Evolutionary conservation across 2,888 invertebrate genomes (phyloP).

Genomic region (Falcaria lacertinaria): DNA sequence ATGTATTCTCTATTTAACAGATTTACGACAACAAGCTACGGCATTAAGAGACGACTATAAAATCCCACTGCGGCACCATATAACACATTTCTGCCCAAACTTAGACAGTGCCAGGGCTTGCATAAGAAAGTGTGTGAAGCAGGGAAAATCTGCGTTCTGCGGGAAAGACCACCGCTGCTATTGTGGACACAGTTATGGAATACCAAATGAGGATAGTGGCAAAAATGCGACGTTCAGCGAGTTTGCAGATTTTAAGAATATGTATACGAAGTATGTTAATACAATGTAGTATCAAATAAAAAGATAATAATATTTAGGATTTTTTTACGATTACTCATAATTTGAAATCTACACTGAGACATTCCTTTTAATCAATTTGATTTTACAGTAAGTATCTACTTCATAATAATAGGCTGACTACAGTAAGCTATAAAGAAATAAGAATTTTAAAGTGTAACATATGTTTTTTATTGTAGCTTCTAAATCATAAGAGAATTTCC

Average conservation of each 20-base stretch:
- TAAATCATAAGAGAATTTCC: too few relatives aligned
- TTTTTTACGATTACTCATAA: too few relatives aligned
- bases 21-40: background rate
- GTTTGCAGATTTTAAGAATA: conserved; percentile 11
- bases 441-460: too few relatives aligned
- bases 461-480: too few relatives aligned
- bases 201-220: conserved; percentile 11
- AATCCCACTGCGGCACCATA: conserved; percentile 58
- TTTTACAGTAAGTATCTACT: too few relatives aligned
- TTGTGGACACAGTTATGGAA: conserved; percentile 51
- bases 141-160: conserved; percentile 61
- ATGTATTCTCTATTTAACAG: background rate
- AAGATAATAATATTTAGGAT: too few relatives aligned
- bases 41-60: background rate
- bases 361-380: too few relatives aligned
- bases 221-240: background rate
- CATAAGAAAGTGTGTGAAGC: conserved; percentile 49
- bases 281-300: too few relatives aligned
- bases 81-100: conserved; percentile 65
- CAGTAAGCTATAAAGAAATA: too few relatives aligned
- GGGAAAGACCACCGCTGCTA: conserved; percentile 66
- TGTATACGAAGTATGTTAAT: conserved; percentile 34
- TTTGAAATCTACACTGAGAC: too few relatives aligned
- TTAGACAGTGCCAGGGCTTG: conserved; percentile 48
- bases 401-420: too few relatives aligned